Evolutionary conservation across 2,113 vertebrate species (phyloP).

Genomic region (Myrmecophaga tridactyla): DNA sequence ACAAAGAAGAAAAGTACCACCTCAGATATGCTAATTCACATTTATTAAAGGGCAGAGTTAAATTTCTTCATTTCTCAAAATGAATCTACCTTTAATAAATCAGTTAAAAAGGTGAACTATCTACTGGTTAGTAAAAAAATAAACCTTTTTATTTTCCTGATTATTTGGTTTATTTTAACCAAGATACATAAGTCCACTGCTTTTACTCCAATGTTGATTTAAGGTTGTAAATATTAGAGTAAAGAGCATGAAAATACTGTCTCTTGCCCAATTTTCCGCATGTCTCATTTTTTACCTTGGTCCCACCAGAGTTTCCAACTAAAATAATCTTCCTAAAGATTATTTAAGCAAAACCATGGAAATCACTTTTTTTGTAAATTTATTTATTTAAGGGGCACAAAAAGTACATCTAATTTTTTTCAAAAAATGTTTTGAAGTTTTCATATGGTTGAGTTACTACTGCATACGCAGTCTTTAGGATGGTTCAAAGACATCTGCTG

Average conservation of each 20-base stretch:
- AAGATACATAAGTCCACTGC: neutral
- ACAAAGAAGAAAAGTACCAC: neutral
- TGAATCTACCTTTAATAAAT: neutral
- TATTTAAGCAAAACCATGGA: slow-evolving; percentile 16
- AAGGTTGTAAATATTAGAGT: neutral
- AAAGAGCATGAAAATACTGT: too few species aligned
- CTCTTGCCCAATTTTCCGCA: neutral
- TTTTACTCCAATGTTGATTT: too few species aligned
- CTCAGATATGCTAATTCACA: neutral
- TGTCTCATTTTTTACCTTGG: neutral
- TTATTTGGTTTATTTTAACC: neutral
- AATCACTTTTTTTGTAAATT: slow-evolving; percentile 11
- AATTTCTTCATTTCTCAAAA: neutral
- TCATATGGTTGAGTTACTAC: neutral
- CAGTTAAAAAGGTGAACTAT: neutral
- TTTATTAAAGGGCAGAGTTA: neutral
- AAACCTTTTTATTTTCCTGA: neutral
- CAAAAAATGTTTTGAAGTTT: slow-evolving; percentile 47
- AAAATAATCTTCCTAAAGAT: neutral
- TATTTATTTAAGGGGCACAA: slow-evolving; percentile 69
- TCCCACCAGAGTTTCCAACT: neutral
- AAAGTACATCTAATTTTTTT: slow-evolving; percentile 53
- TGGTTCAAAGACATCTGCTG: neutral
- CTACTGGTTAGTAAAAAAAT: neutral
- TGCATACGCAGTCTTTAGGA: neutral